These are phyloP conservation scores for Pagrus major DNA, from an alignment of 2,113 vertebrate genomes.

Conservation along the genomic window DNA sequence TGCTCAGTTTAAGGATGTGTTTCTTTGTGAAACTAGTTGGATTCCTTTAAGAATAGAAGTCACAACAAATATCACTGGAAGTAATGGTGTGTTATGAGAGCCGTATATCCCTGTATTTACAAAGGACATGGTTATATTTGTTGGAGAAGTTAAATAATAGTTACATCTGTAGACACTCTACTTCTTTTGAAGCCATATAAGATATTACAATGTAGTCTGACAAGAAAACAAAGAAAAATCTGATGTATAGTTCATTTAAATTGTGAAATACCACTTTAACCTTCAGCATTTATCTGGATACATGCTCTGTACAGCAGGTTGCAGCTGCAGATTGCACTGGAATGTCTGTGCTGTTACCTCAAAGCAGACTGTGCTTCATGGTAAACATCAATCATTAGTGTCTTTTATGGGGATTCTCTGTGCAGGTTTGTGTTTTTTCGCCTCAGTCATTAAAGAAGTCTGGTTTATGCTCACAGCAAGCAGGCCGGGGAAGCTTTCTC, in stretches of 20 bases:
- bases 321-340: slow-evolving; percentile 60
- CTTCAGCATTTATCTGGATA: background rate
- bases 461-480: slow-evolving; percentile 60
- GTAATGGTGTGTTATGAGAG: background rate
- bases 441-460: slow-evolving; percentile 66
- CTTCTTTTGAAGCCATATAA: background rate
- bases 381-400: slow-evolving; percentile 74
- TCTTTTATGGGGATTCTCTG: slow-evolving; percentile 72
- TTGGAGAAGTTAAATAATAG: background rate
- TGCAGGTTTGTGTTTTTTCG: slow-evolving; percentile 63
- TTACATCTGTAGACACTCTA: background rate
- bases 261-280: background rate
- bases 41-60: background rate
- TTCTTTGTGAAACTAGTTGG: background rate
- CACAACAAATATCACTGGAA: background rate
- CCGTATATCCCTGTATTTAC: background rate
- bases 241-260: background rate
- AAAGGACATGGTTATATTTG: background rate
- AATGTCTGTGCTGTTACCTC: slow-evolving; percentile 58
- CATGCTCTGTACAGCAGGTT: slow-evolving; percentile 28
- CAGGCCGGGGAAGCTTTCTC: slow-evolving; percentile 20
- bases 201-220: background rate
- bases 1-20: slow-evolving; percentile 7
- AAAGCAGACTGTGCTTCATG: slow-evolving; percentile 54
- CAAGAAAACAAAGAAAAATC: background rate